These are phyloP conservation scores for Echeneis naucrates DNA, from an alignment of 2,797 vertebrate species.

Conservation along the genomic window DNA sequence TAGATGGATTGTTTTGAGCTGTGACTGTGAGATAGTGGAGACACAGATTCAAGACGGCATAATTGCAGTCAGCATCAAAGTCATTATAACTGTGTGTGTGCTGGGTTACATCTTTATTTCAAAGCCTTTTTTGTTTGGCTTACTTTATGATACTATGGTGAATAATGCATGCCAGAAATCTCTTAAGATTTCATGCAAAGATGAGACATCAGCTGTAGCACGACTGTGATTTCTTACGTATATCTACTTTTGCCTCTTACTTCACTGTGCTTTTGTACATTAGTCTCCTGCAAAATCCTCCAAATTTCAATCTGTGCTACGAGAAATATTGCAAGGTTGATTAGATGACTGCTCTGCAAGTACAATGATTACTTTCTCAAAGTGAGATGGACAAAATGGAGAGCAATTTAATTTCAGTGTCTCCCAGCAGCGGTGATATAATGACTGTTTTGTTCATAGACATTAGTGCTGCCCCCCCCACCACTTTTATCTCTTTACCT, in stretches of 20 bases:
- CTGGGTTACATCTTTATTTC: slow-evolving; percentile 39
- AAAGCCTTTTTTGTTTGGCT: slow-evolving; percentile 67
- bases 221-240: slow-evolving; percentile 14
- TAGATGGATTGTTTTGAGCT: slow-evolving; percentile 60
- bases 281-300: background rate
- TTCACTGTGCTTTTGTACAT: slow-evolving; percentile 23
- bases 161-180: slow-evolving; percentile 69
- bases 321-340: background rate
- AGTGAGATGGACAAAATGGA: slow-evolving; percentile 21
- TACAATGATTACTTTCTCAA: background rate
- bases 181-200: slow-evolving; percentile 64
- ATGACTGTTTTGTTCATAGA: slow-evolving; percentile 15
- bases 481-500: slow-evolving; percentile 2
- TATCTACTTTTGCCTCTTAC: slow-evolving; percentile 25
- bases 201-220: slow-evolving; percentile 36
- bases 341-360: slow-evolving; percentile 8
- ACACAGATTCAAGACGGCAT: slow-evolving; percentile 40
- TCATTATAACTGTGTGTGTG: slow-evolving; percentile 54
- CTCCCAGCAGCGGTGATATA: slow-evolving; percentile 4
- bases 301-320: slow-evolving; percentile 16
- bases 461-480: background rate
- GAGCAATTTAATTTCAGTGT: slow-evolving; percentile 12
- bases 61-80: slow-evolving; percentile 55
- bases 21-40: slow-evolving; percentile 33
- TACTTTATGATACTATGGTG: slow-evolving; percentile 54